Evolutionary conservation across 1,140 invertebrate species (phyloP), one percentile per base, ranked within the genome.

Genomic region (Monomorium pharaonis): DNA sequence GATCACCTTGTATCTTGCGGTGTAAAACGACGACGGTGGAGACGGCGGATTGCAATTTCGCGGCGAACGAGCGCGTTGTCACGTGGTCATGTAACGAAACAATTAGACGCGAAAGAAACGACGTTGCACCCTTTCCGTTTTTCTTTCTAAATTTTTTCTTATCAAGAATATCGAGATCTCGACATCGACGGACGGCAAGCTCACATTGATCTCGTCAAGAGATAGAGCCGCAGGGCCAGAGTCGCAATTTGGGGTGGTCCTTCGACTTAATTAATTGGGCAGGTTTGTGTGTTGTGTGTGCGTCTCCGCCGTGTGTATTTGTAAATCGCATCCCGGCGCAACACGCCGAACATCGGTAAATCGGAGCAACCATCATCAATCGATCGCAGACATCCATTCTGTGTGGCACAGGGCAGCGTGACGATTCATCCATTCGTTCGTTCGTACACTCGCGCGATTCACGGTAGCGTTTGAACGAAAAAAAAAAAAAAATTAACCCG

Each of bases 371-470:
- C 24, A 58, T 16, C 51, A 30, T 72, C 24, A 70, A 72, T 60
- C 78, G 78, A 47, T 72, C 78, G 78, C 78, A 58, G 51, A 58
- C 78, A 72, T 16, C 30, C 37, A 47, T 83, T 83, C 37, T 72
- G 67, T 58, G 37, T 49, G n/a, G 58, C 75, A 85, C 75, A 85
- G 47, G 37, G 37, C 30, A 65, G 37, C 78, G 24, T 49, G 56
- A 76, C 54, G 78, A 85, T 83, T 65, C 84, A 42, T 80, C 81
- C 56, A 37, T 86, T 89, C 83, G 70, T 89, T 87, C 75, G 80
- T n/a, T n/a, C 42, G 49, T 63, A 30, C 84, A 24, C 24, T 56
- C 67, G 47, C 49, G 49, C 44, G 84, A 30, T 72, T 42, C 37
- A 56, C 56, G 54, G 27, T 67, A 21, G 47, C 58, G 33, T 18